Base-by-base conservation (phyloP, 2,113 vertebrate genomes). In the Microcebus griseorufus region DNA sequence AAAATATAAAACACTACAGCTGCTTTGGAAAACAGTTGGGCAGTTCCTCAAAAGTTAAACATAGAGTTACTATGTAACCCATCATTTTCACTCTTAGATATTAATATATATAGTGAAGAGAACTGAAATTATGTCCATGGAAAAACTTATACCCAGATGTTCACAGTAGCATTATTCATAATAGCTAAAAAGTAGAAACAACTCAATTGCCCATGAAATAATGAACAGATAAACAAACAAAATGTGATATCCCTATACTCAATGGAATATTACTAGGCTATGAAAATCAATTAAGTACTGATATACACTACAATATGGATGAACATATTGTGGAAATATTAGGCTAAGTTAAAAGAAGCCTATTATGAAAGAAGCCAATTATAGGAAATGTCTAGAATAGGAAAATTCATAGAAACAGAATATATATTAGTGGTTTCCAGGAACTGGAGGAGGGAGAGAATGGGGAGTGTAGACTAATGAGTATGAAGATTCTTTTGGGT, bases 21-120 rank as follows among this genome's bases (percentile, higher is more conserved):
- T 51, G 18, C 22, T 70, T 88, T 78, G 51, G 69, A 83, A 93
- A 83, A 55, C 18, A 80, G n/a, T 83, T 93, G 62, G 27, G 60
- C n/a, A 55, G 25, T 73, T 82, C 39, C 45, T 75, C 58, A 88
- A 39, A 58, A 82, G 23, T 84, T 96, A 90, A 84, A 84, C 14
- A 42, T 45, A 62, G n/a, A 62, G n/a, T 53, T 83, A 39, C 34
- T 13, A 62, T 32, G 53, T 70, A 34, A 70, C 23, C 62, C 23
- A 90, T 12, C n/a, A 34, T 79, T 96, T 93, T 64, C 58, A 75
- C 75, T 93, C 37, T 48, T 88, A 76, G 51, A 93, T 88, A 55
- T 55, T 55, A 55, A 55, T 18, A 81, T 75, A 65, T 37, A 48
- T 37, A 48, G 27, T 51, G 55, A 95, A 69, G 51, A 93, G 37